Base-by-base conservation (phyloP, 2,113 vertebrate genomes). In the Syngnathus typhle region DNA sequence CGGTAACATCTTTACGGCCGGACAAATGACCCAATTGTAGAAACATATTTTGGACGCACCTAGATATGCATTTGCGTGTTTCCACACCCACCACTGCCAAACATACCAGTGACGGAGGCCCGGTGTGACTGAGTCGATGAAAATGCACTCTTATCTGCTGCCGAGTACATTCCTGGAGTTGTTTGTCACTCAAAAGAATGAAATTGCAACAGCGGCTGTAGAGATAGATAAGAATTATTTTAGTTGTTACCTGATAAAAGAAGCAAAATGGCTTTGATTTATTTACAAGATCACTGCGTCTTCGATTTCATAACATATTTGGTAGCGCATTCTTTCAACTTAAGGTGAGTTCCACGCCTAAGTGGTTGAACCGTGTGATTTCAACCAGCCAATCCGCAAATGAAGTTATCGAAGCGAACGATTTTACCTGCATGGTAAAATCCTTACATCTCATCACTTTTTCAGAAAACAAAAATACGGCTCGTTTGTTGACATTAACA, bases 21-120 rank as follows among this genome's bases (percentile, higher is more conserved):
- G 60, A 16, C 16, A n/a, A 60, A 60, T 37, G 32, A 2, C 16
- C 38, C n/a, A 27, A n/a, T 11, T 7, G 23, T 32, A 44, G 47
- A 46, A 15, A 49, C 18, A 49, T 19, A 51, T 69, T 41, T 43
- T 32, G 27, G 2, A 55, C 23, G 38, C 15, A 55, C 36, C 21
- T 47, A 10, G 37, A 10, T 51, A 6, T 62, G 62, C 1, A 37
- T 11, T 1, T 44, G 11, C 36, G 1, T 62, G 13, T 72, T 16
- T 47, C 9, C 19, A 54, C 12, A 0, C 70, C 60, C 52, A 21
- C 67, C 3, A 0, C 18, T 70, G 46, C 71, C 76, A 71, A 70
- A 76, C 79, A 82, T 75, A 71, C 68, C 69, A 63, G 68, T n/a
- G 58, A 70, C 27, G 5, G 52, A 54, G 37, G 59, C 18, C 59